Base-by-base conservation (phyloP, 2,797 vertebrate species). In the Melanotaenia maccullochi region DNA sequence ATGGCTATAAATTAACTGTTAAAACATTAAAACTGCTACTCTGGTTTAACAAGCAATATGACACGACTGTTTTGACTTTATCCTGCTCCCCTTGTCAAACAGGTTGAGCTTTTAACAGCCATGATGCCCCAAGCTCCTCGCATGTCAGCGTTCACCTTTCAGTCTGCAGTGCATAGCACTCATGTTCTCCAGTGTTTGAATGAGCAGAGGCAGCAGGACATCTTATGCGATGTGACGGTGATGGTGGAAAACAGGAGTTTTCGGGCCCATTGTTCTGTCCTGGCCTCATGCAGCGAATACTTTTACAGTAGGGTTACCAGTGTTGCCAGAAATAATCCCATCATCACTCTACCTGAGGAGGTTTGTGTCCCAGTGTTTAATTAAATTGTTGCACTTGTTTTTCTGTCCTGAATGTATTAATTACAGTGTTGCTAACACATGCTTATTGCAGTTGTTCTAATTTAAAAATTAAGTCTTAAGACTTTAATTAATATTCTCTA, bases 211-310 rank as follows among this genome's bases (percentile, higher is more conserved):
- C 95, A 94, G 85, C 95, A 93, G 73, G 96, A 97, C 24, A 71
- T 97, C 76, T 92, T 99, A 66, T 99, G 98, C 1, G 98, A 99
- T 57, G 89, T 97, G 83, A 99, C 97, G 0, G 80, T 99, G 71
- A 83, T 96, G 78, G 97, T 97, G 83, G 95, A 95, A 81, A 91
- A 93, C 84, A 93, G 90, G 72, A 94, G 93, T 55, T 99, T 98
- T 83, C 94, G 95, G 25, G 97, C 97, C 35, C 98, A 99, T 87
- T 93, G 89, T 65, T 94, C 97, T 0, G 95, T 99, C 77, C 92
- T 99, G 87, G 96, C 97, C 0, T 96, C 97, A 12, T 98, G 96
- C 90, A 97, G 97, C 71, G 91, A 94, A 57, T 99, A 97, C 81
- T 97, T 99, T 89, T 94, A 94, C 79, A 92, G 94, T 56, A 93